Percentiles rank a stretch among this genome's conserved stretches.
Conservation (phyloP, 2,888 invertebrate genomes). For the Amiota minor region DNA sequence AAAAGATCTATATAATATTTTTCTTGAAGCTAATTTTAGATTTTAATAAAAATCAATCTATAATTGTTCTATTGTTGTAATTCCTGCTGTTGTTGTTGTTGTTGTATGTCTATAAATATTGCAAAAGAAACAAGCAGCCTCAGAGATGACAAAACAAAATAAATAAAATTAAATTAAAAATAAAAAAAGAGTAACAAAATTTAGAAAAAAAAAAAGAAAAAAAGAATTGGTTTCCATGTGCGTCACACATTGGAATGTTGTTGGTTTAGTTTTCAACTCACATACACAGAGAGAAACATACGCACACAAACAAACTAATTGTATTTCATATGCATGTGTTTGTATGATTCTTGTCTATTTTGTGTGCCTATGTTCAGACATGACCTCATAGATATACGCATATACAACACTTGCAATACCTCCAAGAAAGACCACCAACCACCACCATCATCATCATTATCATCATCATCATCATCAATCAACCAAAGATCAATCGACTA, state of each 20-base stretch:
- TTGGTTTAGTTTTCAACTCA: constrained; percentile 47
- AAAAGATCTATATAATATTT: no score
- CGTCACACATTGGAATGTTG: constrained; percentile 58
- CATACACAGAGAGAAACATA: constrained; percentile 31
- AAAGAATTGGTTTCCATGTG: constrained; percentile 36
- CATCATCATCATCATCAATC: no score
- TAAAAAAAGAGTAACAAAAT: not conserved
- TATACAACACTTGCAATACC: not conserved
- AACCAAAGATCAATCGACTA: no score
- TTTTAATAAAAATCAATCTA: no score
- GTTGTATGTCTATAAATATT: constrained; percentile 8
- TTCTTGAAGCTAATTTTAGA: no score
- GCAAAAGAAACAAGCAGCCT: not conserved
- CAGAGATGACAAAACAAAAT: constrained; percentile 19
- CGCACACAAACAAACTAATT: constrained; percentile 22
- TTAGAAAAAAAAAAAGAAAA: constrained; percentile 13
- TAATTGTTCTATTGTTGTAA: no score
- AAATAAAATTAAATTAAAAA: constrained; percentile 27
- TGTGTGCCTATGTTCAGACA: constrained; percentile 40
- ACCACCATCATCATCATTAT: no score
- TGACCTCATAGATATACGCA: constrained; percentile 42
- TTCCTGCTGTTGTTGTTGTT: not conserved
- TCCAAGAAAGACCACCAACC: no score
- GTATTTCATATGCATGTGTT: constrained; percentile 2
- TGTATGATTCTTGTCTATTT: constrained; percentile 22